Evolutionary conservation across 2,113 vertebrate genomes (phyloP), one percentile per base, ranked within the genome.

Genomic region (Orthonyx spaldingii): DNA sequence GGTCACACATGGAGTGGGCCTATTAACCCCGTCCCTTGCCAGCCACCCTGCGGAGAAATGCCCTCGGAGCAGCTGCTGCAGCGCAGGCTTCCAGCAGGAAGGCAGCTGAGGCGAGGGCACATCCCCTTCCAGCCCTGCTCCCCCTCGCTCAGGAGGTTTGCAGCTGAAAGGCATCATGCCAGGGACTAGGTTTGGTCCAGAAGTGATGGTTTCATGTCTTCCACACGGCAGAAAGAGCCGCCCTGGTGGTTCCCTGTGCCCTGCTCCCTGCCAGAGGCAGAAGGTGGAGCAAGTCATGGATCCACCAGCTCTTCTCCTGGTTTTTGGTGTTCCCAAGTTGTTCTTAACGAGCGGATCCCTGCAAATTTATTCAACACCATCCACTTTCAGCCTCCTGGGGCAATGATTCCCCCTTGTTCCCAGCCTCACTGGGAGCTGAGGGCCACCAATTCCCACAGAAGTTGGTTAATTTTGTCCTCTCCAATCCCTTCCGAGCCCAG

Each of bases 21-120:
- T 64, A 84, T 96, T 96, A 95, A 63, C 92, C 93, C 94, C 3
- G 20, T 91, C 89, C 93, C 95, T 71, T 47, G 90, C 90, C 93
- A 92, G 93, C 88, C 77, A 42, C 84, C 93, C 96, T 60, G 94
- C 7, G 4, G 93, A 80, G 94, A 94, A 65, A 68, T 82, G 84
- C 87, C 89, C 93, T 56, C 16, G 47, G 55, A 87, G 66, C 93
- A 93, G 93, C 89, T 92, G 96, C 93, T 91, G 11, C 6, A 11
- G 64, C 15, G 9, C 80, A 46, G 86, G 89, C 90, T 91, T 32
- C 81, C 93, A 56, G 89, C 83, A 6, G 72, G 64, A 89, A 59
- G 70, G 71, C 78, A 71, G 85, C 82, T 49, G 79, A 30, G 59
- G 59, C 18, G 6, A 23, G 86, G 50, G 21, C 4, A 23, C 47